Conservation (phyloP, 2,888 invertebrate species). For the Leptopilina drosophilae region DNA sequence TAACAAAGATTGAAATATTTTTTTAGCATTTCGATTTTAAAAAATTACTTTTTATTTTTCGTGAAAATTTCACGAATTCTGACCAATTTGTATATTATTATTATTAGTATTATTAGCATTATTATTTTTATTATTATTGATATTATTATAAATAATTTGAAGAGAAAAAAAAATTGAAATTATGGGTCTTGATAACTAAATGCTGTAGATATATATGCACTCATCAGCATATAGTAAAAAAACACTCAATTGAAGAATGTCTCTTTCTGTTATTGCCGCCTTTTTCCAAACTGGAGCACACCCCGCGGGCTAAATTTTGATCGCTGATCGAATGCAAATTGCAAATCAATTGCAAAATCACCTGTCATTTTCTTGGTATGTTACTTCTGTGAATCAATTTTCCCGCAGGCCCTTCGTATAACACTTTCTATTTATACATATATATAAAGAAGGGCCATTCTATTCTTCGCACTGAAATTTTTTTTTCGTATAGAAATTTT, state of each 20-base stretch:
- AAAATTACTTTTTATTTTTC: too few relatives aligned
- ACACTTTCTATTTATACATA: not conserved
- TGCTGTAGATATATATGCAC: not conserved
- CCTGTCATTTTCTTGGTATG: slow-evolving; percentile 62
- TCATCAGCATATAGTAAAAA: not conserved
- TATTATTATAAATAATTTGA: not conserved
- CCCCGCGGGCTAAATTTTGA: slow-evolving; percentile 59
- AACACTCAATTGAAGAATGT: not conserved
- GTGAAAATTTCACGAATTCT: too few relatives aligned
- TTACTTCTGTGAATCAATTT: slow-evolving; percentile 67
- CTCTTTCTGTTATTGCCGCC: not conserved
- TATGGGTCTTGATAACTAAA: too few relatives aligned
- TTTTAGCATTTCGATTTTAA: too few relatives aligned
- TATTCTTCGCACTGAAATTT: too few relatives aligned
- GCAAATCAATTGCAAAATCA: slow-evolving; percentile 67
- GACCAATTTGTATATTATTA: too few relatives aligned
- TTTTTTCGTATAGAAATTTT: too few relatives aligned
- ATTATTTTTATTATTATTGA: too few relatives aligned
- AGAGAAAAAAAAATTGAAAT: too few relatives aligned
- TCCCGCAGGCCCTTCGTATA: slow-evolving; percentile 49
- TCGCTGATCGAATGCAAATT: slow-evolving; percentile 70
- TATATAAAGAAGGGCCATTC: not conserved
- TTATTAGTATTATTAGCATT: too few relatives aligned
- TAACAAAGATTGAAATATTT: too few relatives aligned
- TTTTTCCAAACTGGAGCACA: not conserved